phyloP scores from a whole-genome alignment of 2,113 vertebrate genomes.

The Otocyon megalotis region DNA sequence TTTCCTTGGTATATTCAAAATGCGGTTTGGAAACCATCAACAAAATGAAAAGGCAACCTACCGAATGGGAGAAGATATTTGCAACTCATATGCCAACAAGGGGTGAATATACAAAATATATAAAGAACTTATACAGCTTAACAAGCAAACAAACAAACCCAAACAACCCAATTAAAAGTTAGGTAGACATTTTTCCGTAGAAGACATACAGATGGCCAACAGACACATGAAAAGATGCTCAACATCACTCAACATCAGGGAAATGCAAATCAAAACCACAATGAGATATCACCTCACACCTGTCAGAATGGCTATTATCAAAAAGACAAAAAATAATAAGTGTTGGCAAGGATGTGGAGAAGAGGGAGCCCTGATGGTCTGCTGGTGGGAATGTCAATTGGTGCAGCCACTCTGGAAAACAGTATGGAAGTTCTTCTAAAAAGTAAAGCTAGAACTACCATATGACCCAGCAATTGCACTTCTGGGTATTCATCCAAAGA shows the following conservation, averaged over 20 bases:
- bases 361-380: not conserved
- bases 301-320: not conserved
- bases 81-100: not conserved
- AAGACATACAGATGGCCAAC: not conserved
- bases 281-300: not conserved
- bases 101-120: not conserved
- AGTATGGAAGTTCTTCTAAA: not conserved
- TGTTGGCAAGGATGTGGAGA: not conserved
- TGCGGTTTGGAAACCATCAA: constrained; percentile 40
- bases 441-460: not conserved
- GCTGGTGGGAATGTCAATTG: not conserved
- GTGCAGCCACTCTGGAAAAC: not conserved
- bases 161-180: not conserved
- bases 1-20: constrained; percentile 62
- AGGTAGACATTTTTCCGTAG: not conserved
- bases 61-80: not conserved
- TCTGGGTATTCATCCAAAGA: not conserved
- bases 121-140: not conserved
- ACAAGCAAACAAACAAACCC: not conserved
- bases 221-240: not conserved
- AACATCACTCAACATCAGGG: not conserved
- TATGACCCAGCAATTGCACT: not conserved
- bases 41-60: not conserved
- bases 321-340: not conserved
- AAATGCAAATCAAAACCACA: not conserved